These are phyloP conservation scores for Odontocerum albicorne DNA, from an alignment of 2,888 invertebrate species.

Conservation along the genomic window DNA sequence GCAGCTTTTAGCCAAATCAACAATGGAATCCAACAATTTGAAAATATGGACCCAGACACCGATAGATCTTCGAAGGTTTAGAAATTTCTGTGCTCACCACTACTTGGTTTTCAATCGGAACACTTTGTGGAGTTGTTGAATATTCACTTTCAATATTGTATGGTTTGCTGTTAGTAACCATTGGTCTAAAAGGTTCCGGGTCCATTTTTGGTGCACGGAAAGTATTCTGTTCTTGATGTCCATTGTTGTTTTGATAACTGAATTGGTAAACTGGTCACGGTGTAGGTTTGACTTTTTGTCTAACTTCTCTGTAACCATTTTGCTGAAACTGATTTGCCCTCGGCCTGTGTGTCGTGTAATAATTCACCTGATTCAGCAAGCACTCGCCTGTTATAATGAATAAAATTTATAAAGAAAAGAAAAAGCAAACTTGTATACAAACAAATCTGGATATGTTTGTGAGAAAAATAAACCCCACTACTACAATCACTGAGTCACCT, in stretches of 20 bases:
- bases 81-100: slow-evolving; percentile 58
- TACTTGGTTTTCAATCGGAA: slow-evolving; percentile 52
- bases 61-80: slow-evolving; percentile 49
- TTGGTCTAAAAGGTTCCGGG: slow-evolving; percentile 64
- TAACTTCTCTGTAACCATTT: slow-evolving; percentile 42
- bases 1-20: no score
- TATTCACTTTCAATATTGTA: slow-evolving; percentile 52
- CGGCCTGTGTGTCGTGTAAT: slow-evolving; percentile 61
- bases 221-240: slow-evolving; percentile 49
- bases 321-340: slow-evolving; percentile 46
- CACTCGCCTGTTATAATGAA: no score
- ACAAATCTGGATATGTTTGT: no score
- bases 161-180: slow-evolving; percentile 61
- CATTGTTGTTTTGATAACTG: slow-evolving; percentile 65
- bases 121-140: slow-evolving; percentile 46
- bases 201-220: slow-evolving; percentile 58
- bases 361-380: no score
- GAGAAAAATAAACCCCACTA: no score
- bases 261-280: slow-evolving; percentile 72
- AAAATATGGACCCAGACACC: no score
- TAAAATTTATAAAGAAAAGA: no score
- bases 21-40: no score
- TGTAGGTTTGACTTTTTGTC: slow-evolving; percentile 53
- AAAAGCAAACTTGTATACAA: no score
- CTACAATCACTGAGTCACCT: no score